Evolutionary conservation across 2,113 vertebrate species (phyloP), one percentile per base, ranked within the genome.

Genomic region (Grammomys dolichurus): DNA sequence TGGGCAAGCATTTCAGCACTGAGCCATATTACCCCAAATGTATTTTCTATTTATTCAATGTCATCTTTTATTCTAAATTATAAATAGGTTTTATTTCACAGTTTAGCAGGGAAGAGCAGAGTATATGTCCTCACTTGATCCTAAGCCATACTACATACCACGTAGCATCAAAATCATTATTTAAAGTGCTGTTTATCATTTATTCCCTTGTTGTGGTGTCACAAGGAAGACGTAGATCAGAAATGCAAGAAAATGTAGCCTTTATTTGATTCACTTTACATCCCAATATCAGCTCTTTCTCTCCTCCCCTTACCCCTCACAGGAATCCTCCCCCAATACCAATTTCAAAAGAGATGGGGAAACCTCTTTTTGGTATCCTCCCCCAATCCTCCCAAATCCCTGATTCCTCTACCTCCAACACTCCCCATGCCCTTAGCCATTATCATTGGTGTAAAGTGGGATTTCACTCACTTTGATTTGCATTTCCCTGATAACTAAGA

Each of bases 191-290:
- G 20, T 7, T 40, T 94, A 76, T 95, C 0, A 0, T 87, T 90
- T 84, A 89, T 54, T 70, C 46, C 11, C 54, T 89, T 91, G 73
- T 86, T 40, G 46, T 93, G 75, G 81, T 92, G 87, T 51, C 51
- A 80, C 80, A 40, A 84, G 7, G 33, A 92, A 94, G 56, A 73
- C 19, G 75, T 36, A 24, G 40, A 33, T 65, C 82, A 81, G 43
- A 97, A 90, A 92, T 56, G 36, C 58, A 95, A 85, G 67, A 72
- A 88, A 95, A 58, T n/a, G 81, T 40, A 51, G 1, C 92, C 81
- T 97, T 96, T 95, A 46, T 26, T 58, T 58, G 17, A 5, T 58
- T 19, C 56, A 58, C 56, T 58, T 58, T 58, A 58, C 16, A 58
- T 58, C 56, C 56, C 56, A 58, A 58, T 58, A 58, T 19, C 16